phyloP scores from a whole-genome alignment of 2,888 invertebrate genomes.

The Dysmachus trigonus region DNA sequence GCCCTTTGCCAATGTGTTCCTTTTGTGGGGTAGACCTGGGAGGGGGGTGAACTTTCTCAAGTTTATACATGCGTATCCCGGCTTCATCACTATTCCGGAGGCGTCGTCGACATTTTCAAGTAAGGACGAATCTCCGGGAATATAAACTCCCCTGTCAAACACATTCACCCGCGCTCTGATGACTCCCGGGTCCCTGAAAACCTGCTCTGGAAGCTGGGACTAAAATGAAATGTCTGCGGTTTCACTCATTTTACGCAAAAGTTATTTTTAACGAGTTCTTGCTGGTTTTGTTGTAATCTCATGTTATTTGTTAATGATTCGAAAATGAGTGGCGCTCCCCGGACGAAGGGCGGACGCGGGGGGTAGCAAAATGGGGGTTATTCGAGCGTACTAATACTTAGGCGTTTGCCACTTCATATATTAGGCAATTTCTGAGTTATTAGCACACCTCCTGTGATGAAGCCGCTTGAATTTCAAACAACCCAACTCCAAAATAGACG shows the following conservation, averaged over 20 bases:
- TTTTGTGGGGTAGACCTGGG: not conserved
- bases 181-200: not conserved
- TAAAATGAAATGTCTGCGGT: constrained; percentile 36
- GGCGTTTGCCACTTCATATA: not conserved
- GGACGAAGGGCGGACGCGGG: not conserved
- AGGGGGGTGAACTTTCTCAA: not conserved
- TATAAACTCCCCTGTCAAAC: constrained; percentile 1
- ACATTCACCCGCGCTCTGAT: not conserved
- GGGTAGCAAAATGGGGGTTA: not conserved
- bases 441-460: not conserved
- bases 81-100: constrained; percentile 1
- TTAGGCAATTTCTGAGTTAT: not conserved
- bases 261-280: constrained; percentile 36
- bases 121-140: constrained; percentile 14
- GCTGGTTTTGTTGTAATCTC: constrained; percentile 13
- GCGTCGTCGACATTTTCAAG: constrained; percentile 18
- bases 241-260: constrained; percentile 38
- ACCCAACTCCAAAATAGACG: not conserved
- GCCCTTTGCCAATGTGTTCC: not conserved
- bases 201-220: too few relatives aligned
- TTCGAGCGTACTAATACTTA: not conserved
- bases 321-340: not conserved
- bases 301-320: constrained; percentile 37
- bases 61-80: constrained; percentile 5
- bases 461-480: not conserved